Evolutionary conservation across 2,888 invertebrate genomes (phyloP).

Genomic region (Dolomedes plantarius): DNA sequence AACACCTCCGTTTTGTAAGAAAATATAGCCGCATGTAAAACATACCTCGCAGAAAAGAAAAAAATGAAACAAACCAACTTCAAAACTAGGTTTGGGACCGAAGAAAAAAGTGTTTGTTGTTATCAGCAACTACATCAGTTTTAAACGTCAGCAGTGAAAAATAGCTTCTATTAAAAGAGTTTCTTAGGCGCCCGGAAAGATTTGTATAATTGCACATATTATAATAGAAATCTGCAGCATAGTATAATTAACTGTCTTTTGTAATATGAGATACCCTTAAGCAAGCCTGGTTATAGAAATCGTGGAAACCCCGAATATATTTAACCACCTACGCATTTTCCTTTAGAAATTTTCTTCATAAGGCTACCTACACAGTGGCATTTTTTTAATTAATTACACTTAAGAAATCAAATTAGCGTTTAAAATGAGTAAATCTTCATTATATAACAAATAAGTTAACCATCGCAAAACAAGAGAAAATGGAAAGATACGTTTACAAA

Average conservation of each 20-base stretch:
- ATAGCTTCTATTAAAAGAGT: conserved; percentile 38
- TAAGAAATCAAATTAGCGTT: no score
- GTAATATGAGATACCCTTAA: no score
- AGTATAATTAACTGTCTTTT: conserved; percentile 34
- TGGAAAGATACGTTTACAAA: no score
- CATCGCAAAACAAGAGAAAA: no score
- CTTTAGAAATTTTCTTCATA: no score
- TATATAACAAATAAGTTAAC: no score
- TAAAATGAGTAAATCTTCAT: no score
- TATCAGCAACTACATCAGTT: conserved; percentile 38
- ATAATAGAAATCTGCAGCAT: neutral
- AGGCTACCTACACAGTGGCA: no score
- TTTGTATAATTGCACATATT: conserved; percentile 31
- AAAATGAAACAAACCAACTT: neutral
- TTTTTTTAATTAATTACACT: no score
- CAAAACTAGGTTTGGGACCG: neutral
- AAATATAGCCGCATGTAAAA: conserved; percentile 4
- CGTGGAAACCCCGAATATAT: no score
- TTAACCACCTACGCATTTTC: no score
- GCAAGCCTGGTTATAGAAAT: no score
- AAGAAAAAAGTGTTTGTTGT: conserved; percentile 32
- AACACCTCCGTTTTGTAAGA: conserved; percentile 20
- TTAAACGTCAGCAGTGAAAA: conserved; percentile 21
- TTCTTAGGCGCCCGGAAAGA: neutral
- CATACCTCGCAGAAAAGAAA: neutral